phyloP scores from a whole-genome alignment of 2,888 invertebrate genomes.

The Clepsis dumicolana region DNA sequence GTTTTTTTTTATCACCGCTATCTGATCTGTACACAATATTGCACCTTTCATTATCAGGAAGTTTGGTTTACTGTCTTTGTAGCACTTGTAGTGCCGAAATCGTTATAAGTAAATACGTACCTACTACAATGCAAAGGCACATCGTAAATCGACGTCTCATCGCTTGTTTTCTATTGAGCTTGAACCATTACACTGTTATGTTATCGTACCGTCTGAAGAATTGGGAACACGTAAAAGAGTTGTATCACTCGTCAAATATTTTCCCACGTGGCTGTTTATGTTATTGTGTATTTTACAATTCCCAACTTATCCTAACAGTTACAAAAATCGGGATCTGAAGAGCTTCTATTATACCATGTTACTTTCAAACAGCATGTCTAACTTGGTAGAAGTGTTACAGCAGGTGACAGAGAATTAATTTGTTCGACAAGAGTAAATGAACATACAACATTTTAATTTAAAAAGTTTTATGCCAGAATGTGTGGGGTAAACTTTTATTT shows the following conservation, averaged over 20 bases:
- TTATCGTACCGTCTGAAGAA: constrained; percentile 6
- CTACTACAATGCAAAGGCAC: too few species aligned
- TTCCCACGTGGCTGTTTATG: constrained; percentile 38
- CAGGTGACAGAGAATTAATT: constrained; percentile 41
- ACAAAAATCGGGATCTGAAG: constrained; percentile 4
- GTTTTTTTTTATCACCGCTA: too few species aligned
- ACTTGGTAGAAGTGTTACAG: constrained; percentile 31
- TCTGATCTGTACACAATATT: too few species aligned
- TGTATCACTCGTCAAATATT: constrained; percentile 38
- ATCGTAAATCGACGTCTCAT: neutral
- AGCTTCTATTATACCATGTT: neutral
- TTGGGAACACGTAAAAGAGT: constrained; percentile 17
- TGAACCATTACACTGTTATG: too few species aligned
- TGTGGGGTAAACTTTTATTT: constrained; percentile 10
- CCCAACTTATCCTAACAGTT: constrained; percentile 32
- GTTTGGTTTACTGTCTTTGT: too few species aligned
- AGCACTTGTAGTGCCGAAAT: too few species aligned
- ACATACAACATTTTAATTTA: constrained; percentile 41
- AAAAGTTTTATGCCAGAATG: constrained; percentile 30
- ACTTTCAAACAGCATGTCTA: constrained; percentile 7
- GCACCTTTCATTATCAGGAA: too few species aligned
- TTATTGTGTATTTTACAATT: constrained; percentile 37
- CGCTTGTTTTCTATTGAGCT: neutral
- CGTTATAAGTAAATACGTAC: too few species aligned
- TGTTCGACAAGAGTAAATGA: constrained; percentile 35